Evolutionary conservation across 64 coral and sea anemone species (phyloP).

Genomic region (Stichodactyla mertensii): DNA sequence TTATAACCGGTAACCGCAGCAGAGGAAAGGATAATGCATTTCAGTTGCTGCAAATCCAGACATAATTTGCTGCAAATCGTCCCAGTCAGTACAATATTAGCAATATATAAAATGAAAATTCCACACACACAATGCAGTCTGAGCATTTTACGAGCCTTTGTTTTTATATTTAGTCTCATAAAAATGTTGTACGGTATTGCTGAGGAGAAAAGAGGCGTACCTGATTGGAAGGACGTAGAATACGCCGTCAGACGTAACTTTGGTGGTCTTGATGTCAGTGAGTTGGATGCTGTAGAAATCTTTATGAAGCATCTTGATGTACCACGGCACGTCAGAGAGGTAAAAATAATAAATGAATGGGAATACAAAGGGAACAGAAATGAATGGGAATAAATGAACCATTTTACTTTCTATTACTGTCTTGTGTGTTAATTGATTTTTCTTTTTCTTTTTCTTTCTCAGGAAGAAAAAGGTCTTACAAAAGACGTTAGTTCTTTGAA

Average conservation of each 20-base stretch:
- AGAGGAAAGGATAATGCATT: no score
- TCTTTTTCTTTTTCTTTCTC: not conserved
- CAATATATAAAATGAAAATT: no score
- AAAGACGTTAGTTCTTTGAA: not conserved
- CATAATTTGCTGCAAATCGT: no score
- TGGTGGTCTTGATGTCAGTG: constrained; percentile 49
- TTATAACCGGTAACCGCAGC: no score
- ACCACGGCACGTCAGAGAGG: not conserved
- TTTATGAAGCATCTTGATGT: constrained; percentile 29
- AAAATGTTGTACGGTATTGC: constrained; percentile 45
- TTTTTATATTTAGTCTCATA: constrained; percentile 25
- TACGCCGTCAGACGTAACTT: constrained; percentile 52
- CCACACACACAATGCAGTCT: not conserved
- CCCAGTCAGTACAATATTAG: no score
- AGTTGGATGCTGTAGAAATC: constrained; percentile 28
- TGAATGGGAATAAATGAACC: no score
- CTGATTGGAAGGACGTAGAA: constrained; percentile 36
- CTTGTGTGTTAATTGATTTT: not conserved
- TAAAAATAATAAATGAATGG: not conserved
- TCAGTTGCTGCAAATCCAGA: no score
- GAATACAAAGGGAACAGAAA: no score
- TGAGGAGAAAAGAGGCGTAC: not conserved
- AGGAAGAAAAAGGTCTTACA: not conserved
- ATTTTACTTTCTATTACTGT: no score
- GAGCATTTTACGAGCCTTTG: not conserved